phyloP scores from a whole-genome alignment of 2,113 vertebrate species.

The Oryzias javanicus region DNA sequence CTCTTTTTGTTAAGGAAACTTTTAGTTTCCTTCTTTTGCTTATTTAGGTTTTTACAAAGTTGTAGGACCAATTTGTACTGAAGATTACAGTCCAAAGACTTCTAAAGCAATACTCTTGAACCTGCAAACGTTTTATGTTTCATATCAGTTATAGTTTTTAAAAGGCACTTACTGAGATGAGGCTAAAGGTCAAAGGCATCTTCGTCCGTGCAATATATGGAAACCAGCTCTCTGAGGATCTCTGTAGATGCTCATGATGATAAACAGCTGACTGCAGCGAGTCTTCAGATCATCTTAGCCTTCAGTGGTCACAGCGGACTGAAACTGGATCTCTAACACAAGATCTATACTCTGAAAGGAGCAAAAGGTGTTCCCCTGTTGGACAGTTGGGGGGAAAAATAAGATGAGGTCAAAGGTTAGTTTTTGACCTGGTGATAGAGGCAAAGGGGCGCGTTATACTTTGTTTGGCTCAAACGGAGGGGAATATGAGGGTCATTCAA shows the following conservation, averaged over 20 bases:
- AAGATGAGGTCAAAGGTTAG: conserved; percentile 36
- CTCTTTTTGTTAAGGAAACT: no score
- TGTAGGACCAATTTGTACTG: no score
- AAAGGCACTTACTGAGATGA: conserved; percentile 11
- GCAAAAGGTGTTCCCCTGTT: conserved; percentile 12
- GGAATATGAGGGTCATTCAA: conserved; percentile 11
- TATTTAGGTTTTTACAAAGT: no score
- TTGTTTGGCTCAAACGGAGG: neutral
- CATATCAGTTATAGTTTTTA: conserved; percentile 20
- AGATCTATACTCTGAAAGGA: conserved; percentile 29
- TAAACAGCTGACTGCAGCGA: conserved; percentile 22
- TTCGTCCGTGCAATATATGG: conserved; percentile 20
- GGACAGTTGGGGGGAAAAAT: conserved; percentile 14
- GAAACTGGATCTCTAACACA: conserved; percentile 44
- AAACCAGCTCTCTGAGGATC: conserved; percentile 8
- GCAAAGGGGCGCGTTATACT: neutral
- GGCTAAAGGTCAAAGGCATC: conserved; percentile 41
- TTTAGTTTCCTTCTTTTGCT: no score
- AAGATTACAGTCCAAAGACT: no score
- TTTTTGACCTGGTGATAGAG: conserved; percentile 17
- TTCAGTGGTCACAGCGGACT: conserved; percentile 35
- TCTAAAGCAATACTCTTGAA: neutral
- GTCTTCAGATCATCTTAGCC: conserved; percentile 14
- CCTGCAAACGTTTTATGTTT: neutral
- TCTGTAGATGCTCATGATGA: conserved; percentile 35